These are phyloP conservation scores for Sclerurus mexicanus DNA, from an alignment of 2,113 vertebrate genomes.

Conservation along the genomic window DNA sequence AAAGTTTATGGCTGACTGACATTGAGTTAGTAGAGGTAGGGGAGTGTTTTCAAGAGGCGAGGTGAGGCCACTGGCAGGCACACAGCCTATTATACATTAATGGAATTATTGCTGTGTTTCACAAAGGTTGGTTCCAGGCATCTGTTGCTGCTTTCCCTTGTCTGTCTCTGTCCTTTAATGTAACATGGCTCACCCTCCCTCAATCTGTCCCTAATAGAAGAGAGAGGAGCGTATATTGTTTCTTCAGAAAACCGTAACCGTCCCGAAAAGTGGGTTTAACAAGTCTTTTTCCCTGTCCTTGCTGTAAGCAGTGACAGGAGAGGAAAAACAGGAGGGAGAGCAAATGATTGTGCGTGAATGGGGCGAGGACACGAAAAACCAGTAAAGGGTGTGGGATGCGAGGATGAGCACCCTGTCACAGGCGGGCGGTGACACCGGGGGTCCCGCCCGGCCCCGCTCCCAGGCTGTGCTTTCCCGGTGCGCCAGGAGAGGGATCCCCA, in stretches of 20 bases:
- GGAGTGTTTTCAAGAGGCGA: background rate
- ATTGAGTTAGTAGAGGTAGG: background rate
- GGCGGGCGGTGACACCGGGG: no score
- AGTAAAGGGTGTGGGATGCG: accelerated
- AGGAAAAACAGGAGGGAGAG: background rate
- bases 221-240: accelerated
- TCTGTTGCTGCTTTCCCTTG: background rate
- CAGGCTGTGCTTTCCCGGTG: background rate
- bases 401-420: no score
- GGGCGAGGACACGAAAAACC: accelerated
- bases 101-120: background rate
- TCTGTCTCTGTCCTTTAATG: background rate
- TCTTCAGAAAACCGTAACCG: background rate
- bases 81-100: accelerated
- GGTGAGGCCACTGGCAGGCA: accelerated
- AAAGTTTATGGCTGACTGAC: background rate
- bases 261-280: background rate
- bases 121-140: background rate
- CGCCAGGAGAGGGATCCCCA: background rate
- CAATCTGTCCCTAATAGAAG: background rate
- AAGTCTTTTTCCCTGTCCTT: no score
- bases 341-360: background rate
- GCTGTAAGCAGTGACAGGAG: background rate
- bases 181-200: accelerated
- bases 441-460: background rate